A percentile compares a stretch with the other conserved stretches of the same genome.
Conservation (phyloP, 2,113 vertebrate genomes). For the Nesoenas mayeri region DNA sequence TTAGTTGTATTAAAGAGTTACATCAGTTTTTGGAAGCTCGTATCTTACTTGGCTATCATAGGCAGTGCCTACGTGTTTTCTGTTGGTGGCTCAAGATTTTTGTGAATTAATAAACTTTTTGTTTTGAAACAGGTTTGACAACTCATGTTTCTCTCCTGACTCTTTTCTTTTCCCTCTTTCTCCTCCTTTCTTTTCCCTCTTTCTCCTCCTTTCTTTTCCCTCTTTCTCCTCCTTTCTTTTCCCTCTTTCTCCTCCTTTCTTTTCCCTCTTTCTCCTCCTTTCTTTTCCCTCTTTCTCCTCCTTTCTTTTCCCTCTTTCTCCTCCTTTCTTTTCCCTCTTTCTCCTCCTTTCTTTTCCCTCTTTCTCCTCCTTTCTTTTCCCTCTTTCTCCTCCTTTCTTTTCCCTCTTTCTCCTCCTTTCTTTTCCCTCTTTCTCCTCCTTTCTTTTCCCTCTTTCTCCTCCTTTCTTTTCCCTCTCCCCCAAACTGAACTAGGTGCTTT, state of each 20-base stretch:
- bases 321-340: fast-evolving
- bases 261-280: not conserved
- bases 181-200: not conserved
- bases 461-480: fast-evolving
- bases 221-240: not conserved
- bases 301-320: not conserved
- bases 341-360: not conserved
- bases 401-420: fast-evolving
- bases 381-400: not conserved
- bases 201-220: not conserved
- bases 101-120: not conserved
- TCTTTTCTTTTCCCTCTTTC: fast-evolving
- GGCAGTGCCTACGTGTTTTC: not conserved
- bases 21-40: not conserved
- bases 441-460: not conserved
- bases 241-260: fast-evolving
- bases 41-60: not conserved
- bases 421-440: not conserved
- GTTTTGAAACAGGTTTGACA: not conserved
- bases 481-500: not conserved
- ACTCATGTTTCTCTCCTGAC: not conserved
- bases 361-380: not conserved
- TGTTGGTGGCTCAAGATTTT: not conserved
- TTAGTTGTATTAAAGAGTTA: not conserved
- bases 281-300: not conserved